Percentiles rank a stretch among this genome's conserved stretches.
These are phyloP conservation scores for Acanthornis magna DNA, from an alignment of 2,797 vertebrate genomes.

Conservation along the genomic window DNA sequence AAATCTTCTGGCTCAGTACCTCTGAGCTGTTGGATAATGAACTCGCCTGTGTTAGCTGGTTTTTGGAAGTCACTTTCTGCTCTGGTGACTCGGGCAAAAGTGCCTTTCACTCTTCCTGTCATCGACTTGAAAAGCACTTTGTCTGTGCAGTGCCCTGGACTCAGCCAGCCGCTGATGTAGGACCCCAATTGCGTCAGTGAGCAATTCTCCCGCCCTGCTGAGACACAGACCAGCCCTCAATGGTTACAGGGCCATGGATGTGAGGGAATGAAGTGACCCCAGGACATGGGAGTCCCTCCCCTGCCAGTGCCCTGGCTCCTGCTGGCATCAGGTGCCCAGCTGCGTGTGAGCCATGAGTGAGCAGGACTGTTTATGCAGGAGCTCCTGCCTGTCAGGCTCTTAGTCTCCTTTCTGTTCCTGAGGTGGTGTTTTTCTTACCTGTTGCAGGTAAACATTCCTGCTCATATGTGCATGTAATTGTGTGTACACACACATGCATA, in stretches of 20 bases:
- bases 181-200: accelerated
- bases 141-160: background rate
- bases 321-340: background rate
- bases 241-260: accelerated
- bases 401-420: background rate
- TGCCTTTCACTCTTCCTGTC: background rate
- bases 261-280: background rate
- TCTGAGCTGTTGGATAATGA: background rate
- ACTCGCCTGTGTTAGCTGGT: background rate
- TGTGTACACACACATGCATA: accelerated
- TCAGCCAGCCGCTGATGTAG: background rate
- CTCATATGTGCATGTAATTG: accelerated
- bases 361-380: background rate
- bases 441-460: background rate
- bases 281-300: background rate
- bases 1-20: background rate
- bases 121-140: background rate
- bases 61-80: conserved; percentile 38
- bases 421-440: background rate
- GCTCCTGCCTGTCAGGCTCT: accelerated
- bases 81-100: background rate
- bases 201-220: accelerated
- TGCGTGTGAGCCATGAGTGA: background rate
- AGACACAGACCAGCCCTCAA: background rate
- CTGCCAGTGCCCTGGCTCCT: background rate